phyloP scores from a whole-genome alignment of 2,113 vertebrate genomes.

The Archocentrus centrarchus region DNA sequence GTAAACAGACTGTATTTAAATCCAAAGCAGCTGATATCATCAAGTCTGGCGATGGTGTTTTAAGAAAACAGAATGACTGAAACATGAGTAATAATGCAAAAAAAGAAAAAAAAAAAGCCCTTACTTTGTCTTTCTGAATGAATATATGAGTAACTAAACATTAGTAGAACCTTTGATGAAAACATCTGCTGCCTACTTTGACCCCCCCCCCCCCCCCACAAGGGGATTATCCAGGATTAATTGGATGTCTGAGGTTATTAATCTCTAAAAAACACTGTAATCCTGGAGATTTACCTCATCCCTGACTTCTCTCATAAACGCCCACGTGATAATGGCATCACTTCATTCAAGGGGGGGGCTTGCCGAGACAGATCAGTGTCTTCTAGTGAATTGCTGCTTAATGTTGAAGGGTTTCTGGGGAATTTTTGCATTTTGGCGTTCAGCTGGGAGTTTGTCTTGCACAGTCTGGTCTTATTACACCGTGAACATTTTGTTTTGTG shows the following conservation, averaged over 20 bases:
- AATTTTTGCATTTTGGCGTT: slow-evolving; percentile 1
- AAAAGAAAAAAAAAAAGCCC: neutral
- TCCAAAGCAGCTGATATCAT: slow-evolving; percentile 10
- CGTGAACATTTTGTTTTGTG: neutral
- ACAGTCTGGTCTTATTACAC: neutral
- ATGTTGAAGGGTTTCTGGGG: slow-evolving; percentile 25
- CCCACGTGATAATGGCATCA: slow-evolving; percentile 50
- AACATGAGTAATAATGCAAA: neutral
- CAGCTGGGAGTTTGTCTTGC: neutral
- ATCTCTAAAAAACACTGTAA: slow-evolving; percentile 72
- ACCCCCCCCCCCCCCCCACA: neutral
- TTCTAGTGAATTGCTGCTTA: neutral
- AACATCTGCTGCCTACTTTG: slow-evolving; percentile 47
- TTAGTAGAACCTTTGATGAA: slow-evolving; percentile 34
- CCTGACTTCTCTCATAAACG: slow-evolving; percentile 47
- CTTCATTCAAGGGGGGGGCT: slow-evolving; percentile 39
- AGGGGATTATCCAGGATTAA: slow-evolving; percentile 78
- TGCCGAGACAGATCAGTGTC: slow-evolving; percentile 8
- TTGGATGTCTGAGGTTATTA: slow-evolving; percentile 66
- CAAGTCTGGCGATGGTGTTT: slow-evolving; percentile 3
- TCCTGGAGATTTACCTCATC: slow-evolving; percentile 64
- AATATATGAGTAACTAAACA: slow-evolving; percentile 36
- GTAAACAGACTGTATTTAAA: slow-evolving; percentile 14
- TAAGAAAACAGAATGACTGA: neutral
- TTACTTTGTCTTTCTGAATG: slow-evolving; percentile 17